Evolutionary conservation across 1,140 invertebrate genomes (phyloP), one percentile per base, ranked within the genome.

Genomic region (Meloidogyne hapla): DNA sequence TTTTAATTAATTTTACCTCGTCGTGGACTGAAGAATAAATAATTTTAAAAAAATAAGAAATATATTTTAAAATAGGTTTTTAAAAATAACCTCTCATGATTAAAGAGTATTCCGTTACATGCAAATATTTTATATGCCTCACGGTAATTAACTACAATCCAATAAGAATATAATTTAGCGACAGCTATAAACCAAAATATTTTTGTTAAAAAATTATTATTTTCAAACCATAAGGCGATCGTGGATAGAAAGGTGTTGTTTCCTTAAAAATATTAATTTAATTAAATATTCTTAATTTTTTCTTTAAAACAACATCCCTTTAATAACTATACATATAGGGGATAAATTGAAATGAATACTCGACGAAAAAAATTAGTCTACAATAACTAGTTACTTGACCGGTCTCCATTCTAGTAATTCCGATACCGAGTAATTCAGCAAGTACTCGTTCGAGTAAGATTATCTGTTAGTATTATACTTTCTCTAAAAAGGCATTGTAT

Each of bases 111-210:
- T 0, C 97, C 97, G 89, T 99, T 99, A 83, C 94, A 96, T 1
- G 95, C 95, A 89, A 92, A 99, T 92, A 99, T 98, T 73, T 92
- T 91, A 87, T 99, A 99, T 0, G 97, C 95, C 88, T 99, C 96
- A 76, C 96, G 90, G 86, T 99, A 99, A 89, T 99, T 99, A 12
- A 95, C 91, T 0, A 96, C 93, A 83, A 98, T 98, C 96, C 97
- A 99, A 85, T 94, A 99, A 3, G 93, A 96, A 88, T 98, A 99
- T 71, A 99, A 90, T 89, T 99, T 99, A 2, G 97, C 96, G 84
- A 94, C 96, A 69, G 95, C 96, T 98, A 85, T 65, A 84, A 56
- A 42, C 38, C 9, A 42, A 48, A 25, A 42, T 73, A n/a, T 25
- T 63, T 74, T 75, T 25, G 40, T 26, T 33, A 61, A 74, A 6